These are phyloP conservation scores for Ctena decussata DNA, from an alignment of 2,888 invertebrate species.

Conservation along the genomic window DNA sequence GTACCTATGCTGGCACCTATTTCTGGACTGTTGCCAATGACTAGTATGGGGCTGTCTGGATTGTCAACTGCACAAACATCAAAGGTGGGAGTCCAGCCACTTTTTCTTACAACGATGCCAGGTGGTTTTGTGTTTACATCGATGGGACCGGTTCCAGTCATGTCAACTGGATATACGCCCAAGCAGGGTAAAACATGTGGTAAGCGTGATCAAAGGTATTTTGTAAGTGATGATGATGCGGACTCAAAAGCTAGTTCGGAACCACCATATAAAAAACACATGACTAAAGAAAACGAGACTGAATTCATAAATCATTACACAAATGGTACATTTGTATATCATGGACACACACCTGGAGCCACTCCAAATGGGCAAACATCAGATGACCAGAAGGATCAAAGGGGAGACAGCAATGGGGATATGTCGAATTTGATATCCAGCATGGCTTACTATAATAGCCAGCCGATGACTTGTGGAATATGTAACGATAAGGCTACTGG, in stretches of 20 bases:
- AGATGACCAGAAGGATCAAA: not conserved
- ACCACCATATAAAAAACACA: conserved; percentile 2
- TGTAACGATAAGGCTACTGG: conserved; percentile 99
- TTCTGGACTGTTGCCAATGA: conserved; percentile 39
- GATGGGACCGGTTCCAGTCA: conserved; percentile 44
- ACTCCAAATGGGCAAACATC: no score
- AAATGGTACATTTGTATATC: conserved; percentile 77
- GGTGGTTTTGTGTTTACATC: conserved; percentile 60
- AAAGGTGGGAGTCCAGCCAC: conserved; percentile 44
- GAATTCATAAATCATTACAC: conserved; percentile 81
- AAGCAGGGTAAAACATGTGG: not conserved
- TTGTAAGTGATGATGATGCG: not conserved
- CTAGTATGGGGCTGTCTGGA: conserved; percentile 32
- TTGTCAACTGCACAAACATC: conserved; percentile 2
- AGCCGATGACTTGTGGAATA: conserved; percentile 89
- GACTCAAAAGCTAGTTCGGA: not conserved
- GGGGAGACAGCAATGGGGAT: not conserved
- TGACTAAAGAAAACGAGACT: conserved; percentile 58
- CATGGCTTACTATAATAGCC: conserved; percentile 90
- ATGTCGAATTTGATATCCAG: conserved; percentile 65
- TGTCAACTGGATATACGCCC: not conserved
- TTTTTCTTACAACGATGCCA: conserved; percentile 64
- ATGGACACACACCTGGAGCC: conserved; percentile 61
- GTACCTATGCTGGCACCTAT: conserved; percentile 72
- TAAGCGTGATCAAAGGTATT: not conserved